phyloP scores from a whole-genome alignment of 92 coral and sea anemone genomes.

The Parazoanthus darwini region DNA sequence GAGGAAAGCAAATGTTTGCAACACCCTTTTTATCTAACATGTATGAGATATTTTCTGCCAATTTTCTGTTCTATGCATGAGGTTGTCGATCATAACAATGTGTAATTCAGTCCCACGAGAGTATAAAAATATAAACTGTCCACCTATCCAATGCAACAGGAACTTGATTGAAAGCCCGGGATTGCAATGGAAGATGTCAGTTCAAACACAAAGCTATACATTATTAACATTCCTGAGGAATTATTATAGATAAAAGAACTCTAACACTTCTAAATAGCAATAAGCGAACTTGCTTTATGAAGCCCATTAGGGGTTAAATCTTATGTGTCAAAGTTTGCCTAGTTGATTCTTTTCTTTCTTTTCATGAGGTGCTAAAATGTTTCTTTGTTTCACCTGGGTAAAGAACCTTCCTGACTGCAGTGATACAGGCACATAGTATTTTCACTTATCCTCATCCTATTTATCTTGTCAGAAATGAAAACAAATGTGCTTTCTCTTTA shows the following conservation, averaged over 20 bases:
- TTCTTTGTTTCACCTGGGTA: too few relatives aligned
- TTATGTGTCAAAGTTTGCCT: not conserved
- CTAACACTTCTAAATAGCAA: not conserved
- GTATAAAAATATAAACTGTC: too few relatives aligned
- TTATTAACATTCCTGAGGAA: slow-evolving; percentile 5
- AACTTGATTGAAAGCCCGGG: not conserved
- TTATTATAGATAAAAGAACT: not conserved
- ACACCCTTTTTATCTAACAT: not conserved
- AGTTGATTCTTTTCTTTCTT: not conserved
- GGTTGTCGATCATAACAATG: not conserved
- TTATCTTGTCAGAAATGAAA: too few relatives aligned
- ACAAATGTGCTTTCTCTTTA: too few relatives aligned
- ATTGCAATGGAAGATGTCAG: not conserved
- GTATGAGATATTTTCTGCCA: not conserved
- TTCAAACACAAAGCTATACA: not conserved
- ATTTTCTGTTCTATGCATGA: not conserved
- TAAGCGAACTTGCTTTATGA: not conserved
- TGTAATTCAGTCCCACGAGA: not conserved
- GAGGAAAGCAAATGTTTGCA: slow-evolving; percentile 8
- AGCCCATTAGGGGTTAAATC: not conserved
- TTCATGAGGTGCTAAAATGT: not conserved
- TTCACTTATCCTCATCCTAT: too few relatives aligned
- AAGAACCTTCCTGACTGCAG: too few relatives aligned
- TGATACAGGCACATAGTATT: too few relatives aligned
- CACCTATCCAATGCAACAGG: too few relatives aligned